Base-by-base conservation (phyloP, 1,140 invertebrate genomes). In the Diabrotica undecimpunctata region DNA sequence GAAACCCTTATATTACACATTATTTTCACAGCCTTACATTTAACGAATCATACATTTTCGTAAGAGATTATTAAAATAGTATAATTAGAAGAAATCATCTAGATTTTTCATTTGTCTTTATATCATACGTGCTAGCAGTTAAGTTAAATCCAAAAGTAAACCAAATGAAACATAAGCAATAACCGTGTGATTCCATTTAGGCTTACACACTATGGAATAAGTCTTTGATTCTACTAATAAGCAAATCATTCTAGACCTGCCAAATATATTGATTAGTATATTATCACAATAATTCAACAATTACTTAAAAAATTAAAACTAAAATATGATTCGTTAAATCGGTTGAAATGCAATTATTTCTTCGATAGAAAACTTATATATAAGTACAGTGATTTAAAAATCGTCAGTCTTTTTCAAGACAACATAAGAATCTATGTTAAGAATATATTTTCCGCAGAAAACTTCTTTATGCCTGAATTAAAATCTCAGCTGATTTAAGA, bases 401-500 rank as follows among this genome's bases (percentile, higher is more conserved):
- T n/a, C 41, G 8, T 46, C 41, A 46, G 41, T 46, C 35, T 37
- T 37, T 10, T 57, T 11, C n/a, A 36, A 36, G 12, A 11, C 10
- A 13, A 54, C 35, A 54, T 54, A 56, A 35, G 55, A 57, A 57
- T 25, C 25, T 25, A 25, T 25, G 25, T 25, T 25, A 57, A 12
- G 25, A 57, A 57, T 10, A 36, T 57, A 11, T 55, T 38, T 46
- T 46, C 8, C 8, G n/a, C 6, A 46, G 41, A n/a, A 46, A 46
- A 46, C 6, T 46, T 46, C 7, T 46, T 5, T 46, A 46, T 6
- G 8, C n/a, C 41, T n/a, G 41, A 8, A 5, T 8, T 46, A 46
- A 10, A 46, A 46, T 46, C 25, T 25, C 25, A 25, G 36, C 39
- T 61, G 7, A 50, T 55, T 39, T 66, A 39, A 12, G 69, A 68